Conservation (phyloP, 2,113 vertebrate genomes). For the Siniperca knerii region DNA sequence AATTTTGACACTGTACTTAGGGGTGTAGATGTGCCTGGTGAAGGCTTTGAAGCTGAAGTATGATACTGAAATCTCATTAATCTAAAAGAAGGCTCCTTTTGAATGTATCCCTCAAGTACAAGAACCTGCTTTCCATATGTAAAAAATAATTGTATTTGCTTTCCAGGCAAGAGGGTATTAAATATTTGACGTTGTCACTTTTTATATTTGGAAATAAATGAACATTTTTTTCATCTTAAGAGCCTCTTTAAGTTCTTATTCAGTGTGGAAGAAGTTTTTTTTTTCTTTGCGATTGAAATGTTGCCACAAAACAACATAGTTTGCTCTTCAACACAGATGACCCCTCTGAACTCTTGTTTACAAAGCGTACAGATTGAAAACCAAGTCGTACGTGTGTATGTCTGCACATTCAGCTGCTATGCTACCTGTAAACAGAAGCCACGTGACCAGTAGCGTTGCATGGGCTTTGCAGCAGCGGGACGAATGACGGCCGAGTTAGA, state of each 20-base stretch:
- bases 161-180: not conserved
- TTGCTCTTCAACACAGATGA: not conserved
- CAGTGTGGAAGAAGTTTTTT: not conserved
- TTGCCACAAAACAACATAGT: not conserved
- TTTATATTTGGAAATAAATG: not conserved
- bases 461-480: conserved; percentile 71
- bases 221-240: not conserved
- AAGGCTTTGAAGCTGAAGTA: not conserved
- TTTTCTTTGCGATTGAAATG: not conserved
- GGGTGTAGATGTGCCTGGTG: not conserved
- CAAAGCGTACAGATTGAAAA: not conserved
- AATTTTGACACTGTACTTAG: not conserved
- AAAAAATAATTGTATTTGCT: not conserved
- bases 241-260: not conserved
- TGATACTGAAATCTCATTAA: not conserved
- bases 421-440: conserved; percentile 77
- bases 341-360: not conserved
- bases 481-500: conserved; percentile 76
- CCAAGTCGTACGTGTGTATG: not conserved
- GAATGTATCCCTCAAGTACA: too few relatives aligned
- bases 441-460: conserved; percentile 66
- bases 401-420: conserved; percentile 34
- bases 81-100: not conserved
- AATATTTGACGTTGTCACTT: not conserved
- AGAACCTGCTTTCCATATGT: too few relatives aligned